These are phyloP conservation scores for Conus betulinus DNA, from an alignment of 1,140 invertebrate species.

Conservation along the genomic window DNA sequence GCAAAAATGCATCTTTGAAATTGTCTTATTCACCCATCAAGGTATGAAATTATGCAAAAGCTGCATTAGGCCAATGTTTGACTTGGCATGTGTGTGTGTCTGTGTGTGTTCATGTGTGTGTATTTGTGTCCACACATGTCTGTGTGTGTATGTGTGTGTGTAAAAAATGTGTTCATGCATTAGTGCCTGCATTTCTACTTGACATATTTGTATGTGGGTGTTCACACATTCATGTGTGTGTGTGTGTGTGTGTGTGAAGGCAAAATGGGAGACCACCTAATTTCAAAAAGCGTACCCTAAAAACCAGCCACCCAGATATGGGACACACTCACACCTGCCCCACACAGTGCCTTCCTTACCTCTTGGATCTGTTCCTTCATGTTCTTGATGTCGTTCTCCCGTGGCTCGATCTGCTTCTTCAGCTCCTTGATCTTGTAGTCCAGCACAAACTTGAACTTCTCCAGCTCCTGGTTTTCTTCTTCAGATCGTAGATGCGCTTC, in stretches of 20 bases:
- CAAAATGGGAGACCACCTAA: background rate
- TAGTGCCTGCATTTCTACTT: no score
- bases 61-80: no score
- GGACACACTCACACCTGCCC: background rate
- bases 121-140: no score
- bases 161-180: no score
- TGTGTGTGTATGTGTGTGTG: no score
- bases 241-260: no score
- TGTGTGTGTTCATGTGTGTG: no score
- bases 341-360: conserved; percentile 61
- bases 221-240: no score
- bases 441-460: conserved; percentile 93
- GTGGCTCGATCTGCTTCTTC: conserved; percentile 89
- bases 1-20: background rate
- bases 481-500: conserved; percentile 87
- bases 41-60: no score
- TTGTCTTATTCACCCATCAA: background rate
- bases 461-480: conserved; percentile 91
- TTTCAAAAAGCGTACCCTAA: background rate
- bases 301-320: background rate
- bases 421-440: conserved; percentile 92
- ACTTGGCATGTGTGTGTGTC: no score
- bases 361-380: conserved; percentile 87
- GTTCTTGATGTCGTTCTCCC: conserved; percentile 85
- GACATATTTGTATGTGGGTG: no score